Base-by-base conservation (phyloP, 2,113 vertebrate species). In the Capra hircus region DNA sequence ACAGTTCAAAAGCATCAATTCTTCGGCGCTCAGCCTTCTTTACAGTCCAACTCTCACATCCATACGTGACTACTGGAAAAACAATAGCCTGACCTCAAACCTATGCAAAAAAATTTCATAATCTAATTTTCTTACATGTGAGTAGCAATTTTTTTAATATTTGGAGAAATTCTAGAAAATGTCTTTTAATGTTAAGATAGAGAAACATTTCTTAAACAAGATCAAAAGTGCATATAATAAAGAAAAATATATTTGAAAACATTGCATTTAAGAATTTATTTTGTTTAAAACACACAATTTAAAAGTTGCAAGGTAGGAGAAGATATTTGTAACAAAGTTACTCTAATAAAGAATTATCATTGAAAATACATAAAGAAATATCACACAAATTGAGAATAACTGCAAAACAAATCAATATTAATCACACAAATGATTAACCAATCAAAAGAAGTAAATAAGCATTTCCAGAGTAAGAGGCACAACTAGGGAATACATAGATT, bases 1-100 rank as follows among this genome's bases (percentile, higher is more conserved):
- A 23, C 53, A 55, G 19, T 55, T 55, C 7, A 55, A 55, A 23
- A 8, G 53, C 53, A 55, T 57, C 55, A 57, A 23, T 23, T 57
- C 1, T 23, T 57, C 0, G 1, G 55, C 0, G 0, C 55, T 57
- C 8, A 23, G 55, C 17, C 21, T 23, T 57, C 55, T 57, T 57
- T 21, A 57, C 55, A 57, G 8, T 57, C 21, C 55, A 57, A 57
- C 55, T 57, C 21, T 57, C 21, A 57, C 21, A 40, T 40, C 40
- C 40, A 40, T 40, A 40, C 40, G 23, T 23, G 55, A 23, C 21
- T 57, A 23, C 55, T 57, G 55, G 8, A 57, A 57, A 57, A 57
- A 57, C 55, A 21, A 55, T 23, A 23, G 53, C 8, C 55, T 85
- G 23, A 94, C 11, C 11, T 53, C 4, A 74, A 85, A 53, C 36